A percentile compares a stretch with the other conserved stretches of the same genome.
Conservation (phyloP, 2,797 vertebrate species). For the Gila robusta region DNA sequence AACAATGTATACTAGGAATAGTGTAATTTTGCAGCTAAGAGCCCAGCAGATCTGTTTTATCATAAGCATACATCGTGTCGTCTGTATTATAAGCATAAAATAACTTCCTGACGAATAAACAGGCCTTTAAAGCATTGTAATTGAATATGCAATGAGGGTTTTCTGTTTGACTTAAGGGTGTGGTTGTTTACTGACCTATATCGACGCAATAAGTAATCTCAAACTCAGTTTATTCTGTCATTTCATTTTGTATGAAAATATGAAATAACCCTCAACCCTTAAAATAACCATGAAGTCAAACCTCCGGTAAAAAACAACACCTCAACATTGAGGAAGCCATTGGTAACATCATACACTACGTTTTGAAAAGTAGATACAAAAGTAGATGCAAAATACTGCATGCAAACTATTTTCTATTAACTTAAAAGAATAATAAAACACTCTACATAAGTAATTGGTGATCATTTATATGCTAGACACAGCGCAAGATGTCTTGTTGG, state of each 20-base stretch:
- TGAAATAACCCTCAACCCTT: neutral
- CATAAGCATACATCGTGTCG: neutral
- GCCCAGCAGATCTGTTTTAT: neutral
- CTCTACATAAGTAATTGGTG: neutral
- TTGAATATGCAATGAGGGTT: conserved; percentile 7
- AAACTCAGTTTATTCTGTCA: neutral
- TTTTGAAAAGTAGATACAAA: neutral
- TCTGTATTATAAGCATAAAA: neutral
- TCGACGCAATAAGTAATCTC: neutral
- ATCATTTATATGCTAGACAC: neutral
- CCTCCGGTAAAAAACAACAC: neutral
- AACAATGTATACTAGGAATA: neutral
- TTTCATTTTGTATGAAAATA: conserved; percentile 6
- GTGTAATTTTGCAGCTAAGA: neutral
- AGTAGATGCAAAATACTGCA: neutral
- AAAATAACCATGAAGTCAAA: neutral
- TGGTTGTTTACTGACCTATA: conserved; percentile 42
- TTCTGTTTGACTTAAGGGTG: conserved; percentile 42
- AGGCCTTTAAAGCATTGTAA: neutral
- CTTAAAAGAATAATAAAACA: neutral
- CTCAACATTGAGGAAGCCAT: neutral
- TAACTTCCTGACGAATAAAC: neutral
- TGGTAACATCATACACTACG: neutral
- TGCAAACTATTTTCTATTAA: neutral
- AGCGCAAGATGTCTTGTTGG: conserved; percentile 1